phyloP scores from a whole-genome alignment of 2,797 vertebrate genomes.

The Saguinus oedipus region DNA sequence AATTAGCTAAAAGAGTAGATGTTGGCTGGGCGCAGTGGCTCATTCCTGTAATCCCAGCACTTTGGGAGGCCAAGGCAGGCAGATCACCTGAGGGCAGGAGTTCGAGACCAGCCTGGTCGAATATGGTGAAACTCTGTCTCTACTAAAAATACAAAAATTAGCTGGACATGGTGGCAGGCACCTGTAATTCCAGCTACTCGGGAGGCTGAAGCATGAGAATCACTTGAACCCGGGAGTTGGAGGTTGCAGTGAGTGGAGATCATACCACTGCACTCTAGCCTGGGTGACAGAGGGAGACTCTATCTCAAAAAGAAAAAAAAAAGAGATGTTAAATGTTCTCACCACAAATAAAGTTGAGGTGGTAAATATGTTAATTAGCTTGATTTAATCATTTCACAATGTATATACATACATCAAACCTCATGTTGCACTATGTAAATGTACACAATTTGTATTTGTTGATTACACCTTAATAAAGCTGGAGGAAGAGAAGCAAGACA shows the following conservation, averaged over 20 bases:
- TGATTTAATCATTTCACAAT: neutral
- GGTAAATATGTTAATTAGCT: neutral
- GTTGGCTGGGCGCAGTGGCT: neutral
- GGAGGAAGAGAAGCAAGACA: neutral
- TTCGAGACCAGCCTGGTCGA: neutral
- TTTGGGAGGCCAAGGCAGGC: neutral
- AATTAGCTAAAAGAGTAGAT: neutral
- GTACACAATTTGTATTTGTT: neutral
- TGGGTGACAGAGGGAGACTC: too few relatives aligned
- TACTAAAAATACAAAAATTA: neutral
- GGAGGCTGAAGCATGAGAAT: neutral
- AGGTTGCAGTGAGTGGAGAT: neutral
- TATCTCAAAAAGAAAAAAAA: too few relatives aligned
- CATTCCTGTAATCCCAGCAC: neutral
- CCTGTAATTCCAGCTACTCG: neutral
- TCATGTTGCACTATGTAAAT: neutral
- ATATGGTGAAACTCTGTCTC: neutral
- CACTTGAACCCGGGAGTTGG: neutral
- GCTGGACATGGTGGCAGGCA: fast-evolving
- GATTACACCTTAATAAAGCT: neutral
- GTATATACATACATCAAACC: neutral
- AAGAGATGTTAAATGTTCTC: neutral
- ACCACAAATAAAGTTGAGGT: neutral
- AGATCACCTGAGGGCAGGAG: neutral
- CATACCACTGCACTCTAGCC: neutral